Conservation (phyloP, 1,140 invertebrate species). For the Anastatus disparis region DNA sequence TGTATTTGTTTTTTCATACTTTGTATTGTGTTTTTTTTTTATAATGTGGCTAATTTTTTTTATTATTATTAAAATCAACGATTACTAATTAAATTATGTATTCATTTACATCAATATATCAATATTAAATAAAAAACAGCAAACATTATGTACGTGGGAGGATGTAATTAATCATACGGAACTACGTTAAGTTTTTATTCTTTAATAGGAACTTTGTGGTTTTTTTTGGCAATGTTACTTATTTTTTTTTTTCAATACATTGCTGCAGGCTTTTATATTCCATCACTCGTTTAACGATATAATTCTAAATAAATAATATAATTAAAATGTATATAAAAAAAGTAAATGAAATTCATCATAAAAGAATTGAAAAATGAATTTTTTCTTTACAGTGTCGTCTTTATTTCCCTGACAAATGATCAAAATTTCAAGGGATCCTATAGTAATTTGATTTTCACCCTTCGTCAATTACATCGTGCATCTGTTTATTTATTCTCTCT, state of each 20-base stretch:
- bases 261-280: conserved; percentile 3
- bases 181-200: background rate
- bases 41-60: too few species aligned
- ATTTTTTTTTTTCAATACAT: background rate
- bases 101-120: too few species aligned
- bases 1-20: conserved; percentile 11
- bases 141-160: background rate
- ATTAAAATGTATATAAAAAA: background rate
- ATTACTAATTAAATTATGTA: too few species aligned
- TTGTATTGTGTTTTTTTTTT: background rate
- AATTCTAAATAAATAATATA: background rate
- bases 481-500: conserved; percentile 14
- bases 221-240: conserved; percentile 39
- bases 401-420: background rate
- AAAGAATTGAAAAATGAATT: too few species aligned
- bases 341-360: background rate
- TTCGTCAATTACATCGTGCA: background rate
- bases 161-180: too few species aligned
- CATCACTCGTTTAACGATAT: background rate
- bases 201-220: conserved; percentile 39
- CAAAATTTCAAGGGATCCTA: conserved; percentile 1
- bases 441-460: conserved; percentile 3
- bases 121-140: too few species aligned
- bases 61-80: too few species aligned
- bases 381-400: background rate